Conservation (phyloP, 2,797 vertebrate genomes). For the Enteromius afrohamiltoni region DNA sequence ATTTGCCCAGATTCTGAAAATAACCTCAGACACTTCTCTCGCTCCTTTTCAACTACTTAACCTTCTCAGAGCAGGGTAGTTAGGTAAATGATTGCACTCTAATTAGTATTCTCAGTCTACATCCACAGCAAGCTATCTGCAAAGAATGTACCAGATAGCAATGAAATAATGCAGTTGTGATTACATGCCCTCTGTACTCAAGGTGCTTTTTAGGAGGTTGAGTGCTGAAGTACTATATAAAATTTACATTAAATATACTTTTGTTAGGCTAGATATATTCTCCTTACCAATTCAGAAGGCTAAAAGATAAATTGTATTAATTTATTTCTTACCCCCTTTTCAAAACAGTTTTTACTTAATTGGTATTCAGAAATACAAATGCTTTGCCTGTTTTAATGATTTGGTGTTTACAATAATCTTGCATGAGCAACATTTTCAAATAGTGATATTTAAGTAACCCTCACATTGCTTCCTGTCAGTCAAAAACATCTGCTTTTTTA, state of each 20-base stretch:
- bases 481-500: not conserved
- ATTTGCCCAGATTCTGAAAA: not conserved
- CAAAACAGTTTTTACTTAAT: not conserved
- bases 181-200: not conserved
- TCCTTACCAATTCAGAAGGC: not conserved
- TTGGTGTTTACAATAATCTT: not conserved
- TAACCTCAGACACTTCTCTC: not conserved
- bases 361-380: not conserved
- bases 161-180: slow-evolving; percentile 24
- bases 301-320: not conserved
- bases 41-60: not conserved
- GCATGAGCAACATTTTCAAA: not conserved
- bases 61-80: slow-evolving; percentile 15
- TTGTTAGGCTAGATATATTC: not conserved
- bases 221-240: not conserved
- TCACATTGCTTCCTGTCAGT: not conserved
- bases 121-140: slow-evolving; percentile 35
- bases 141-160: slow-evolving; percentile 28
- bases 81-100: slow-evolving; percentile 32
- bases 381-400: not conserved
- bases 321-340: not conserved
- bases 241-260: not conserved
- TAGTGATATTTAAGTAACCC: not conserved
- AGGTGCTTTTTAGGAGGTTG: not conserved
- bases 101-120: slow-evolving; percentile 50